Evolutionary conservation across 2,113 vertebrate genomes (phyloP), one percentile per base, ranked within the genome.

Genomic region (Alces alces): DNA sequence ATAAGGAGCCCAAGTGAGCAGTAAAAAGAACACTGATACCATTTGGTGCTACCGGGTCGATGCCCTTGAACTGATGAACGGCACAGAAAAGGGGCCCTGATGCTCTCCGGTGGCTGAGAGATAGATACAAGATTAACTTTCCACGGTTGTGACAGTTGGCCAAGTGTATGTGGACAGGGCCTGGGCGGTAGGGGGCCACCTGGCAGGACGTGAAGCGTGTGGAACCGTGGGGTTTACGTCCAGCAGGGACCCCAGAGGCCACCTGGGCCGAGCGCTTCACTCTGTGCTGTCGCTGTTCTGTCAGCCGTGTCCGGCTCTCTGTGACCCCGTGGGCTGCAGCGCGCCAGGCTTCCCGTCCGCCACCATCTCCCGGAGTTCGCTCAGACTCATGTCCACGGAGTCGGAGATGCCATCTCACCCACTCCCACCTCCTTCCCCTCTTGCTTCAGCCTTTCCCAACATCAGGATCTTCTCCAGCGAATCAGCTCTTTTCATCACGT

Each of bases 291-390:
- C 1, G 19, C 66, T 23, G 19, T 70, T 23, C 19, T 11, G 8
- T 11, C 66, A 70, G 66, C 3, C 19, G 1, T 6, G 64, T 36
- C n/a, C 5, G n/a, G 12, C 19, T 39, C 19, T 36, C 3, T 23
- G n/a, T 23, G 64, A 23, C 19, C 19, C n/a, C 0, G 1, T 36
- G 64, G 64, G 3, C 19, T 0, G 5, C 19, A 36, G 64, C 64
- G 21, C 2, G 9, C 19, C n/a, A 36, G 64, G n/a, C 64, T n/a
- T 21, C 17, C 64, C 64, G 64, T 12, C n/a, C n/a, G 5, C 12
- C 19, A 23, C n/a, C 10, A 0, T 70, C n/a, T 36, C n/a, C 64
- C 36, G 64, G n/a, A 70, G 9, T 36, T 70, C 21, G 9, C 64
- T 70, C 9, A 36, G 19, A 36, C 19, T 36, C 64, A 21, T 11